Evolutionary conservation across 2,888 invertebrate species (phyloP).

Genomic region (Caenorhabditis becei): DNA sequence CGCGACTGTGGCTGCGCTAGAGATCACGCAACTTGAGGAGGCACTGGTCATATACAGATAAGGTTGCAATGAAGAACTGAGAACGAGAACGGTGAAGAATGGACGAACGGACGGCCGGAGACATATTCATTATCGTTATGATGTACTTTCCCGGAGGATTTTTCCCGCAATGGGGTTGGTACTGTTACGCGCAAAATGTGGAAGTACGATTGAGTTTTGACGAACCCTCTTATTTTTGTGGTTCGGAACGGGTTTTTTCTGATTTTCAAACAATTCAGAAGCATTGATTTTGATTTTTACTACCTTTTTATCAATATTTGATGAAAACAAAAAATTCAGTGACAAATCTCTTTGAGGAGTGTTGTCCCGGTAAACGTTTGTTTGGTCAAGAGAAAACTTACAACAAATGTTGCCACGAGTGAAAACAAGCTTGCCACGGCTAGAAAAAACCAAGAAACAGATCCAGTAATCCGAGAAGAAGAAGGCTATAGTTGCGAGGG

Average conservation of each 20-base stretch:
- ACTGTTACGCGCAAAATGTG: constrained; percentile 17
- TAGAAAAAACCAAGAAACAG: constrained; percentile 10
- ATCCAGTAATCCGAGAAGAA: constrained; percentile 27
- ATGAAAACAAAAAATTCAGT: too few relatives aligned
- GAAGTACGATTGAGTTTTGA: too few relatives aligned
- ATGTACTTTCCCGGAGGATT: constrained; percentile 20
- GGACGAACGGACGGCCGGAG: constrained; percentile 24
- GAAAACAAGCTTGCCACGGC: neutral
- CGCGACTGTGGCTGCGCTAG: constrained; percentile 18
- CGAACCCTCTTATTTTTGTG: too few relatives aligned
- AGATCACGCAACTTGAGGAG: constrained; percentile 38
- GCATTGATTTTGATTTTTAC: too few relatives aligned
- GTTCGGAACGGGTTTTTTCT: too few relatives aligned
- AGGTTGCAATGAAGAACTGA: constrained; percentile 28
- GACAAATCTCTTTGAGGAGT: too few relatives aligned
- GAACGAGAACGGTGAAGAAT: constrained; percentile 15
- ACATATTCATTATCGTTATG: constrained; percentile 48
- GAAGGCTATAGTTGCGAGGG: constrained; percentile 32
- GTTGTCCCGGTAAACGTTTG: neutral
- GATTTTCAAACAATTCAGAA: too few relatives aligned
- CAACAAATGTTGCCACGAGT: neutral
- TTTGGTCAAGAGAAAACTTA: neutral
- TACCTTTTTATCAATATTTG: too few relatives aligned
- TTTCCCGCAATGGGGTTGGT: neutral
- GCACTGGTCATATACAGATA: constrained; percentile 49